Conservation (phyloP, 2,113 vertebrate genomes). For the Dipodomys stephensi region DNA sequence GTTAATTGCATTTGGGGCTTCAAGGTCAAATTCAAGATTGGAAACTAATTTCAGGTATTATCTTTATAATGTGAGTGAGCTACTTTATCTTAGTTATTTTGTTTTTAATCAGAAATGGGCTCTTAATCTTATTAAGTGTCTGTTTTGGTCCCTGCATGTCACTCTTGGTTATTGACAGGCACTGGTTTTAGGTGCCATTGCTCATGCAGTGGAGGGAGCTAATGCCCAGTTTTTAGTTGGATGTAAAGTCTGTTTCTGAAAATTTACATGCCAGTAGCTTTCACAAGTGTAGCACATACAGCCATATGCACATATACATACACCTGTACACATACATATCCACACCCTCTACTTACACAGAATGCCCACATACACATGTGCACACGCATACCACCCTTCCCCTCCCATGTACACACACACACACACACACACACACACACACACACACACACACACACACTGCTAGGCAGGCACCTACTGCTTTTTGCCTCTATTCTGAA, state of each 20-base stretch:
- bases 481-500: too few relatives aligned
- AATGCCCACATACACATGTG: too few relatives aligned
- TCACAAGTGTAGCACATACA: neutral
- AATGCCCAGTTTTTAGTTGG: neutral
- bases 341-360: too few relatives aligned
- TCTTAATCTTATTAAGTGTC: neutral
- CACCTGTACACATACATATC: too few relatives aligned
- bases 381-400: too few relatives aligned
- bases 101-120: neutral
- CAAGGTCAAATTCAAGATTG: neutral
- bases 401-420: too few relatives aligned
- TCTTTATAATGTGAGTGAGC: neutral
- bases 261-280: neutral
- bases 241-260: neutral
- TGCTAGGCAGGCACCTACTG: neutral
- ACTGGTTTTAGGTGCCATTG: neutral
- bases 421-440: too few relatives aligned
- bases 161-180: neutral
- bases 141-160: neutral
- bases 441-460: too few relatives aligned
- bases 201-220: neutral
- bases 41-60: neutral
- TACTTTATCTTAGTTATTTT: neutral
- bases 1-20: neutral
- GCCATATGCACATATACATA: too few relatives aligned